Evolutionary conservation across 1,140 invertebrate genomes (phyloP), one percentile per base, ranked within the genome.

Genomic region (Oryctes rhinoceros): DNA sequence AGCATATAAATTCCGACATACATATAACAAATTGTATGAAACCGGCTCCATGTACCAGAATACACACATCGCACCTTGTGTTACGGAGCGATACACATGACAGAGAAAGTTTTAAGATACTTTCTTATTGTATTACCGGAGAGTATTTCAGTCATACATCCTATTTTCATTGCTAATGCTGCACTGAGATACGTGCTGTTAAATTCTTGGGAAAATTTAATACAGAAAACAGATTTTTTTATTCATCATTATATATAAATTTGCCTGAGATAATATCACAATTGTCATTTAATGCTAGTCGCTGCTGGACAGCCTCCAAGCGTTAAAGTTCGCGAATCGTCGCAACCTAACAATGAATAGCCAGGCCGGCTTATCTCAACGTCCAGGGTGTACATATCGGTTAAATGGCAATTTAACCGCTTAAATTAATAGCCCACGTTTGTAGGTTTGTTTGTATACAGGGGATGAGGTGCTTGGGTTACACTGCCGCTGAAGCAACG

Each of bases 361-460:
- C 53, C 53, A 62, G 71, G 30, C 37, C 49, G 18, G 78, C 78
- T 79, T 79, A 79, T 79, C 78, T 79, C 53, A 35, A 79, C 53
- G 78, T 67, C 78, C 78, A 79, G 78, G 59, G 62, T 79, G 53
- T 79, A 71, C 78, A 79, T 79, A 79, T 79, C 62, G 78, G 78
- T 79, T 79, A 71, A 65, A 79, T 79, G 62, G 65, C 78, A 71
- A 79, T 79, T 79, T 79, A 48, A 35, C 47, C 78, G 15, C 30
- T 79, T 67, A 44, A 79, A 79, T 79, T 79, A 79, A 79, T 67
- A 35, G 65, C 44, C 13, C 53, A 71, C 78, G 59, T 79, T 79
- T 79, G 37, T 71, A 44, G 20, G 78, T 71, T 79, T 79, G 78
- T 79, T 79, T 79, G 77, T 62, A 78, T 30, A 78, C 47, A 78